Conservation (phyloP, 2,888 invertebrate species). For the Pelosia muscerda region DNA sequence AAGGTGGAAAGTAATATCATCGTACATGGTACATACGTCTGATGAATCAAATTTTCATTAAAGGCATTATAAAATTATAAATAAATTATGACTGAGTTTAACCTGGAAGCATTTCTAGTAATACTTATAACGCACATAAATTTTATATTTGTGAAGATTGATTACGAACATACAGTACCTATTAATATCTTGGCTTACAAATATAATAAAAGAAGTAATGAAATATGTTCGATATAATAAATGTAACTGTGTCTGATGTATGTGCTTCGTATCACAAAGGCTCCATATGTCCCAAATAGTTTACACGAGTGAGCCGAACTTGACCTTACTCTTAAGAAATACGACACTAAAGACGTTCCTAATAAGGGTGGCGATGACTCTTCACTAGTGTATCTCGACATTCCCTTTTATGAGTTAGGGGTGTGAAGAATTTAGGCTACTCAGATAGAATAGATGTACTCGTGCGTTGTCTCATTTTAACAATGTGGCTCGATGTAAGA, state of each 20-base stretch:
- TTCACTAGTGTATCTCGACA: slow-evolving; percentile 57
- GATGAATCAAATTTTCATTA: no score
- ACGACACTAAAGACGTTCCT: slow-evolving; percentile 56
- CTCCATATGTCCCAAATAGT: slow-evolving; percentile 51
- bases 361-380: slow-evolving; percentile 64
- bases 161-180: slow-evolving; percentile 28
- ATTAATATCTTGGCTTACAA: no score
- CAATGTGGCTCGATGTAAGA: slow-evolving; percentile 45
- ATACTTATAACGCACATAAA: not conserved
- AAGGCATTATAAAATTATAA: not conserved
- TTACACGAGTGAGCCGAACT: slow-evolving; percentile 51
- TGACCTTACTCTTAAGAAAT: slow-evolving; percentile 57
- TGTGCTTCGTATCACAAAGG: slow-evolving; percentile 42
- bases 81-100: not conserved
- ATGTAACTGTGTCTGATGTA: slow-evolving; percentile 36
- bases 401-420: slow-evolving; percentile 67
- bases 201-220: slow-evolving; percentile 19
- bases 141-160: not conserved
- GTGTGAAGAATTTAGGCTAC: slow-evolving; percentile 66
- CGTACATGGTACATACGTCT: not conserved
- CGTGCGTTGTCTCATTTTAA: slow-evolving; percentile 58
- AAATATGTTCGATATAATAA: slow-evolving; percentile 25
- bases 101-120: not conserved
- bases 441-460: slow-evolving; percentile 59
- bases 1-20: not conserved